These are phyloP conservation scores for Hirtodrosophila cameraria DNA, from an alignment of 2,888 invertebrate genomes.

Conservation along the genomic window DNA sequence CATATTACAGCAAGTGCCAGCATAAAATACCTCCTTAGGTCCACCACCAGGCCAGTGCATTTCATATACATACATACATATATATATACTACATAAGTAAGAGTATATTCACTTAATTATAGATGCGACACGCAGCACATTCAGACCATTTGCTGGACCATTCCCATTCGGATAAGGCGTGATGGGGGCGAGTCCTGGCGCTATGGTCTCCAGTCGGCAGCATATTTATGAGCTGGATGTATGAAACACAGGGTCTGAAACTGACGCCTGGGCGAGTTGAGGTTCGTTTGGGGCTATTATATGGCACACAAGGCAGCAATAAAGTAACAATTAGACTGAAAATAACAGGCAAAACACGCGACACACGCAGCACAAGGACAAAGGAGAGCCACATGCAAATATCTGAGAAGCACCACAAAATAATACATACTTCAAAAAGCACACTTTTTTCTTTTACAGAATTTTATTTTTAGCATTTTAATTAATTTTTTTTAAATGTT, in stretches of 20 bases:
- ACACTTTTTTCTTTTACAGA: not conserved
- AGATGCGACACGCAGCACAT: constrained; percentile 71
- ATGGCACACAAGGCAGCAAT: constrained; percentile 54
- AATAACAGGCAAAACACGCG: constrained; percentile 34
- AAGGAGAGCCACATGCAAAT: constrained; percentile 21
- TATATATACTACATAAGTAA: not conserved
- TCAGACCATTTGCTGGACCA: constrained; percentile 32
- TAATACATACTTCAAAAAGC: not conserved
- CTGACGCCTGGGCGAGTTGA: constrained; percentile 29
- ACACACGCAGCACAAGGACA: constrained; percentile 24
- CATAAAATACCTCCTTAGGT: constrained; percentile 51
- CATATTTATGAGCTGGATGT: constrained; percentile 52
- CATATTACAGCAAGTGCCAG: constrained; percentile 46
- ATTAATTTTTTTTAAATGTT: not conserved
- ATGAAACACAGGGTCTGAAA: constrained; percentile 11
- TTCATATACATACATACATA: not conserved
- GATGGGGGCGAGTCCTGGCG: constrained; percentile 12
- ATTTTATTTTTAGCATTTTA: not conserved
- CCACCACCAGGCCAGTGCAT: constrained; percentile 21
- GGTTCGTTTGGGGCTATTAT: constrained; percentile 27
- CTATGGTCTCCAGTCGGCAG: constrained; percentile 9
- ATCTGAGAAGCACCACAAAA: not conserved
- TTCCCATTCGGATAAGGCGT: constrained; percentile 28
- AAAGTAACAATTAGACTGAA: constrained; percentile 71
- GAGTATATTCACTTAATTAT: constrained; percentile 73